phyloP scores from a whole-genome alignment of 2,113 vertebrate genomes.

The Scopus umbretta region DNA sequence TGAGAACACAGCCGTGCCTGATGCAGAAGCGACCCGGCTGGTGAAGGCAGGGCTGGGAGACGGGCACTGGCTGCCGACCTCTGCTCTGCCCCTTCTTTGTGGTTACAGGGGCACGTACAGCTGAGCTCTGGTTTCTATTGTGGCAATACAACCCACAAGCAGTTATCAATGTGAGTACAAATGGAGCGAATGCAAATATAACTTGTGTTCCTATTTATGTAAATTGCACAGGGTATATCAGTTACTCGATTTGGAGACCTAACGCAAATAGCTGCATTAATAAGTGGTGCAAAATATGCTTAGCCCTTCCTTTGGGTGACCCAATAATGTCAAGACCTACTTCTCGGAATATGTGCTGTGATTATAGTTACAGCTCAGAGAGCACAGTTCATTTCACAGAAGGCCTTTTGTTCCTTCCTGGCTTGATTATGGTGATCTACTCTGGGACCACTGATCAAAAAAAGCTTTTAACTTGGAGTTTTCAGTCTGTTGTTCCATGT shows the following conservation, averaged over 20 bases:
- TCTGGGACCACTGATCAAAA: neutral
- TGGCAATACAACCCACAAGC: neutral
- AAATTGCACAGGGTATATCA: neutral
- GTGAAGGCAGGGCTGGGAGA: neutral
- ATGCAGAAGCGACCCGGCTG: neutral
- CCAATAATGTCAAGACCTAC: neutral
- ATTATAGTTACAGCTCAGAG: neutral
- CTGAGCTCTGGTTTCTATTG: neutral
- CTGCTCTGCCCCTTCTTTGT: neutral
- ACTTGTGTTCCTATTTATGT: neutral
- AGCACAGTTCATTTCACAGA: neutral
- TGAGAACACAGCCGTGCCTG: fast-evolving
- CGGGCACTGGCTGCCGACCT: fast-evolving
- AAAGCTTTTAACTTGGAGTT: neutral
- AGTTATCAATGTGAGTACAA: neutral
- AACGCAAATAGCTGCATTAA: neutral
- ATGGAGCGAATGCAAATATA: neutral
- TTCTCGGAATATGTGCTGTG: neutral
- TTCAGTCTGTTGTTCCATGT: fast-evolving
- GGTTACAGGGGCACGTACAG: too few species aligned
- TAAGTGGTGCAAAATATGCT: neutral
- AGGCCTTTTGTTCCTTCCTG: neutral
- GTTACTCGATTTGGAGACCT: neutral
- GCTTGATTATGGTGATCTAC: neutral
- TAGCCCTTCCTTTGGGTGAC: neutral